Evolutionary conservation across 2,113 vertebrate species (phyloP).

Genomic region (Grallaria varia): DNA sequence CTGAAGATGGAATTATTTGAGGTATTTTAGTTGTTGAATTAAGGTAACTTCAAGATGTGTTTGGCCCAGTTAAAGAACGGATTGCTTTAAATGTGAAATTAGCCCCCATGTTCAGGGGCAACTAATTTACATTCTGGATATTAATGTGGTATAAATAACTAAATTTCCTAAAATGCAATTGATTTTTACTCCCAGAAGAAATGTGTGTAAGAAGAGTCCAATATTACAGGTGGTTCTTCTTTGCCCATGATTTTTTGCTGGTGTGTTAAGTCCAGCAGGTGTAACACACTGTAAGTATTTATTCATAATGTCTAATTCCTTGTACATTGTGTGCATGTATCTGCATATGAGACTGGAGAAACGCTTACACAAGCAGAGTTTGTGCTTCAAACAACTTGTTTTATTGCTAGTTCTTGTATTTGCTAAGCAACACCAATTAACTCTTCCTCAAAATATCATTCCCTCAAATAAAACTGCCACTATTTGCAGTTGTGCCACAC

Average conservation of each 20-base stretch:
- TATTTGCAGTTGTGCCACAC: neutral
- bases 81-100: neutral
- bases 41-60: neutral
- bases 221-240: neutral
- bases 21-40: neutral
- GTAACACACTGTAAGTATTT: neutral
- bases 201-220: neutral
- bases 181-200: neutral
- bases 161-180: neutral
- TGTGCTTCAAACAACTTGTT: neutral
- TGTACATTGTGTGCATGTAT: neutral
- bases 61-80: neutral
- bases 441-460: neutral
- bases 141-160: neutral
- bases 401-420: neutral
- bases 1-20: neutral
- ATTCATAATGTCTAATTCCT: conserved; percentile 23
- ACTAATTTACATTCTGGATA: neutral
- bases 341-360: conserved; percentile 28
- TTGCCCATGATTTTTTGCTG: conserved; percentile 9
- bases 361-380: conserved; percentile 32
- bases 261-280: neutral
- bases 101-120: neutral
- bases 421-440: neutral
- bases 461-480: neutral